phyloP scores from a whole-genome alignment of 2,797 vertebrate genomes.

The Phyllotis vaccarum region DNA sequence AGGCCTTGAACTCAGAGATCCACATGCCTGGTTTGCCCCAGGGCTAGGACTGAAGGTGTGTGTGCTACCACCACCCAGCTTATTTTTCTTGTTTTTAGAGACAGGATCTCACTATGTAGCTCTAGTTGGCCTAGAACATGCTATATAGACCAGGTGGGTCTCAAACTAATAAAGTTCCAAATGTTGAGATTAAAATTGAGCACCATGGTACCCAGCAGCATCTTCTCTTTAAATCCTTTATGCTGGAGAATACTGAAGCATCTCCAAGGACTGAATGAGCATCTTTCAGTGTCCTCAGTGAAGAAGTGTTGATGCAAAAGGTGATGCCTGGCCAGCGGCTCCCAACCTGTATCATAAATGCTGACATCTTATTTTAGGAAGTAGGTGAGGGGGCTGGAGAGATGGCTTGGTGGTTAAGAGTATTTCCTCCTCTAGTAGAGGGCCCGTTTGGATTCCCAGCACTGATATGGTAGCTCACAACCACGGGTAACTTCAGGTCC shows the following conservation, averaged over 20 bases:
- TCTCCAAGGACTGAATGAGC: not conserved
- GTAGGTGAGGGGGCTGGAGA: not conserved
- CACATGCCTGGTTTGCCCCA: not conserved
- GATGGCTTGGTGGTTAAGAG: not conserved
- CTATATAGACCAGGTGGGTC: not conserved
- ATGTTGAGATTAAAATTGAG: not conserved
- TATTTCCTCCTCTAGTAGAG: not conserved
- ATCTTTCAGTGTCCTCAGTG: not conserved
- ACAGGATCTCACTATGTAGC: not conserved
- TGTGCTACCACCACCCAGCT: not conserved
- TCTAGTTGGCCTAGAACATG: not conserved
- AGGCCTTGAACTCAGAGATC: not conserved
- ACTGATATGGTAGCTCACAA: not conserved
- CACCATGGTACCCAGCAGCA: not conserved
- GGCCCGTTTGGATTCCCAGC: not conserved
- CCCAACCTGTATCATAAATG: not conserved
- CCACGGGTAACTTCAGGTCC: not conserved
- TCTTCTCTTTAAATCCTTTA: constrained; percentile 34
- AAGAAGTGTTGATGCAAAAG: not conserved
- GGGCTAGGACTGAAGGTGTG: not conserved
- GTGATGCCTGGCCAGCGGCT: not conserved
- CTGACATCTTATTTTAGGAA: not conserved
- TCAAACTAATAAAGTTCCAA: not conserved
- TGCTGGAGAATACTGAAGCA: not conserved
- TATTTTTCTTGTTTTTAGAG: not conserved